A percentile compares a stretch with the other conserved stretches of the same genome.
Evolutionary conservation across 2,113 vertebrate genomes (phyloP).

Genomic region (Chloroceryle aenea): DNA sequence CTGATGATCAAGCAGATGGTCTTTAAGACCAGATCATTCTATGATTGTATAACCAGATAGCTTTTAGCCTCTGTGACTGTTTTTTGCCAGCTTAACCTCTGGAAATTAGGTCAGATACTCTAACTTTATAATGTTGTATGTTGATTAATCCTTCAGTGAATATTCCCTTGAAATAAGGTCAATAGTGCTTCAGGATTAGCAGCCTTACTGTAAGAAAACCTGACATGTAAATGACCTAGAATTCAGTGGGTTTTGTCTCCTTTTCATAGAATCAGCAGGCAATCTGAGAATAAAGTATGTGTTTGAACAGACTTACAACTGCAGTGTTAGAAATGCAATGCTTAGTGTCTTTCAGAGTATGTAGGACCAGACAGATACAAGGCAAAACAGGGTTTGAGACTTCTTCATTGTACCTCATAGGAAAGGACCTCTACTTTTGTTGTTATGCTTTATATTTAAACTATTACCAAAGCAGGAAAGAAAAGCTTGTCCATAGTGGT

Average conservation of each 20-base stretch:
- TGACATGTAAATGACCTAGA: not conserved
- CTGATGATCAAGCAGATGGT: not conserved
- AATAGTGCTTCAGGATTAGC: not conserved
- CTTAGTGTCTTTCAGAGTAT: not conserved
- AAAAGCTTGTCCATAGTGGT: not conserved
- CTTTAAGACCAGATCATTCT: not conserved
- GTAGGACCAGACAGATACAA: not conserved
- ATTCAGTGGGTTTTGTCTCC: not conserved
- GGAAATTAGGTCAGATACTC: not conserved
- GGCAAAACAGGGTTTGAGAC: not conserved
- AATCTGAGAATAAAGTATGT: not conserved
- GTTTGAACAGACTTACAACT: not conserved
- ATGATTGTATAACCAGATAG: not conserved
- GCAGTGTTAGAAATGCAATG: not conserved
- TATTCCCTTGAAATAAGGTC: not conserved
- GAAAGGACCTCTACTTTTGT: not conserved
- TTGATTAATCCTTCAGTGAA: not conserved
- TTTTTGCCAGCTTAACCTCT: not conserved
- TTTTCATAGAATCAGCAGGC: not conserved
- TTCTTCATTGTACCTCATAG: not conserved
- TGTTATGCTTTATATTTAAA: not conserved
- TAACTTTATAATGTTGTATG: not conserved
- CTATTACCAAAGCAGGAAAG: not conserved
- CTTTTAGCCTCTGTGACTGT: not conserved
- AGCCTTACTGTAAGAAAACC: not conserved